Conservation (phyloP, 2,113 vertebrate genomes). For the Octodon degus region DNA sequence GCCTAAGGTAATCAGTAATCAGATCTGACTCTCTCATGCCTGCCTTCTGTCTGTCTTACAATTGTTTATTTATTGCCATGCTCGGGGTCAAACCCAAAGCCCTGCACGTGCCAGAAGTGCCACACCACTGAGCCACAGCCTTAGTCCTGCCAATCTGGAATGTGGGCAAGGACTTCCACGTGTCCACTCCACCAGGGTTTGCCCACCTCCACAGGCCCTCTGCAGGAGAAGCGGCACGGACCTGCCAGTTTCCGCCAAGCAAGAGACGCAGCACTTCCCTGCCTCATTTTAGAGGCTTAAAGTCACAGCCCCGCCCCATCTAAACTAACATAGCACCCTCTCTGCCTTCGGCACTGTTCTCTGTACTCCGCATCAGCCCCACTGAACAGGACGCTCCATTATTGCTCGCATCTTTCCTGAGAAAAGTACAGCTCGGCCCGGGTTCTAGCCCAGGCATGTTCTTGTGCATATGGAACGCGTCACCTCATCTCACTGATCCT, state of each 20-base stretch:
- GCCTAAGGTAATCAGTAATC: not conserved
- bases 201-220: too few species aligned
- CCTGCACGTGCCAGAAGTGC: not conserved
- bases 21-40: not conserved
- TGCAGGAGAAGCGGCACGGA: not conserved
- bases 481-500: not conserved
- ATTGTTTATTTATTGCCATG: not conserved
- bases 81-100: not conserved
- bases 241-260: not conserved
- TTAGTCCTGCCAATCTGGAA: not conserved
- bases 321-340: not conserved
- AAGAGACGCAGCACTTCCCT: not conserved
- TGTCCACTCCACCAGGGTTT: too few species aligned
- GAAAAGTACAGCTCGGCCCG: not conserved
- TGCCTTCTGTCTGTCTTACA: not conserved
- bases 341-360: not conserved
- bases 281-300: not conserved
- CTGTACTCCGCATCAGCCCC: not conserved
- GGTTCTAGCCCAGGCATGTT: not conserved
- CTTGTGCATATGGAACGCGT: not conserved
- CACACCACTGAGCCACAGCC: not conserved
- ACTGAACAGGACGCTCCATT: not conserved
- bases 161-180: fast-evolving
- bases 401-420: not conserved
- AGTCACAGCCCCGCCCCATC: not conserved